A percentile compares a stretch with the other conserved stretches of the same genome.
phyloP scores from a whole-genome alignment of 2,888 invertebrate species.

The Alloplasta piceator region DNA sequence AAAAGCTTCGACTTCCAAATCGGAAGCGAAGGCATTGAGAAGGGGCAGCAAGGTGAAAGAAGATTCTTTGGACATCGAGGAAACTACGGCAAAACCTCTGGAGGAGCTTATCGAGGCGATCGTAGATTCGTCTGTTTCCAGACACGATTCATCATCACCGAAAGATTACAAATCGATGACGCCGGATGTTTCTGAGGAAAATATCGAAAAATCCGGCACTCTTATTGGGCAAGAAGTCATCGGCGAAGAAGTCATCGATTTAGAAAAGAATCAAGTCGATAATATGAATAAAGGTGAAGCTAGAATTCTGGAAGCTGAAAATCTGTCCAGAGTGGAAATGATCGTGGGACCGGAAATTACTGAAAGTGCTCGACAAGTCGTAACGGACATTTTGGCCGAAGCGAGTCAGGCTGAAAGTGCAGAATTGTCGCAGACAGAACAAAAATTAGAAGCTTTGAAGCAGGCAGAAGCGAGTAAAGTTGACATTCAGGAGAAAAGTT shows the following conservation, averaged over 20 bases:
- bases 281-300: constrained; percentile 11
- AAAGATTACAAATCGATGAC: constrained; percentile 55
- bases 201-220: constrained; percentile 45
- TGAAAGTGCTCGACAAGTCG: constrained; percentile 36
- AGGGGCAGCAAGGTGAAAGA: constrained; percentile 65
- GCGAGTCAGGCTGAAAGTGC: constrained; percentile 17
- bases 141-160: constrained; percentile 54
- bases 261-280: constrained; percentile 30
- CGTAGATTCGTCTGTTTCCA: constrained; percentile 64
- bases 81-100: constrained; percentile 72
- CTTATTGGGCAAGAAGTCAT: constrained; percentile 17
- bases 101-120: constrained; percentile 76
- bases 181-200: constrained; percentile 49
- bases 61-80: constrained; percentile 71
- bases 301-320: constrained; percentile 20
- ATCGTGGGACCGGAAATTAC: constrained; percentile 28
- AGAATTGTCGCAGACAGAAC: constrained; percentile 33
- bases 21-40: constrained; percentile 67
- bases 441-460: constrained; percentile 27
- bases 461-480: constrained; percentile 23
- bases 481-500: constrained; percentile 34
- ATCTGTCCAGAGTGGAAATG: constrained; percentile 19
- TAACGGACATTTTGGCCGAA: constrained; percentile 32
- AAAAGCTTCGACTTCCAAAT: constrained; percentile 54
- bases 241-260: constrained; percentile 20